Percentiles rank a stretch among this genome's conserved stretches.
Evolutionary conservation across 1,140 invertebrate species (phyloP).

Genomic region (Dryas iulia): DNA sequence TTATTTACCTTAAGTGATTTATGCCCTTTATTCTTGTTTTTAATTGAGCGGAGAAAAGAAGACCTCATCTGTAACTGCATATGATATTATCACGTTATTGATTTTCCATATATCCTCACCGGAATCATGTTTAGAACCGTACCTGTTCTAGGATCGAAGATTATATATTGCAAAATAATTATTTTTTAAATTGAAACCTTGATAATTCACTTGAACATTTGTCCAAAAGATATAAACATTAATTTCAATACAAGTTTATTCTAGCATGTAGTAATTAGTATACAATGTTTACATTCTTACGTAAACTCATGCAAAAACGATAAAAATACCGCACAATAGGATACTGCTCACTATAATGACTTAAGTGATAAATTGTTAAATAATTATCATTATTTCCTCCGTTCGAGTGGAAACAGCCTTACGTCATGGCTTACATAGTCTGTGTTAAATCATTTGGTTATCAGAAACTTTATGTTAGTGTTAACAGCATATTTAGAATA

Average conservation of each 20-base stretch:
- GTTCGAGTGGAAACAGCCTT: slow-evolving; percentile 15
- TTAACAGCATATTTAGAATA: neutral
- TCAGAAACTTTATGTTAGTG: neutral
- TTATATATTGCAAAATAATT: too few species aligned
- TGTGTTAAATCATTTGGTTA: slow-evolving; percentile 20
- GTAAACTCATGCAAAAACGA: neutral
- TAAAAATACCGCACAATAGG: neutral
- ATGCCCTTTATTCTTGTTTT: too few species aligned
- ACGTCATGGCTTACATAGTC: slow-evolving; percentile 16
- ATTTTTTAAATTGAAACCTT: too few species aligned
- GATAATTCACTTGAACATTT: too few species aligned
- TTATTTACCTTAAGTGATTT: too few species aligned
- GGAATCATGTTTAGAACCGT: too few species aligned
- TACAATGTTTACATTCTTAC: neutral
- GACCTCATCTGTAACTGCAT: too few species aligned
- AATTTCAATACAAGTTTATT: neutral
- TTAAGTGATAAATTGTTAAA: slow-evolving; percentile 18
- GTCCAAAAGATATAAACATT: too few species aligned
- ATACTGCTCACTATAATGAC: slow-evolving; percentile 4
- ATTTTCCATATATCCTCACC: too few species aligned
- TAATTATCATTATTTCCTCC: slow-evolving; percentile 21
- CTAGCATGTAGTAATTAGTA: neutral
- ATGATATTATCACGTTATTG: too few species aligned
- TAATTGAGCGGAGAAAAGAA: too few species aligned
- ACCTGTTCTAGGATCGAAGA: too few species aligned